These are phyloP conservation scores for Ploceus nigricollis DNA, from an alignment of 2,113 vertebrate genomes.

Conservation along the genomic window DNA sequence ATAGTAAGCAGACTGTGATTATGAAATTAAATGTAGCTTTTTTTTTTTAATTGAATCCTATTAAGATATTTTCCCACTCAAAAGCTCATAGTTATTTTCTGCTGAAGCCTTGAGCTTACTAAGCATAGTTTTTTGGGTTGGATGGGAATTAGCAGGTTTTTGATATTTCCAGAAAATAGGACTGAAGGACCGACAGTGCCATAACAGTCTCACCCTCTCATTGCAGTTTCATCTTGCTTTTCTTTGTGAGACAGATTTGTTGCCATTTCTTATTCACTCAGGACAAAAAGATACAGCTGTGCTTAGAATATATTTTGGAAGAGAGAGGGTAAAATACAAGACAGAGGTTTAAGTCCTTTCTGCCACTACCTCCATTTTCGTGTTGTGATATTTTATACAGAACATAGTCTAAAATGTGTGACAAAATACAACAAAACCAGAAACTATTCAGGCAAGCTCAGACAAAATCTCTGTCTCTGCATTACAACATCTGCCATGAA, in stretches of 20 bases:
- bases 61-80: not conserved
- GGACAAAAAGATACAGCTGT: not conserved
- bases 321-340: not conserved
- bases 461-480: not conserved
- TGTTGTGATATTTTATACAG: not conserved
- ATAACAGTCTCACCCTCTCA: not conserved
- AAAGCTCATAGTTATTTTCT: not conserved
- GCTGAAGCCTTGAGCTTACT: not conserved
- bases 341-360: not conserved
- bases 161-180: not conserved
- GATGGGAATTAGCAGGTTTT: not conserved
- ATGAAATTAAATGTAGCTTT: slow-evolving; percentile 4
- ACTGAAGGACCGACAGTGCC: not conserved
- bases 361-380: not conserved
- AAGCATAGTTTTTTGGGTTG: not conserved
- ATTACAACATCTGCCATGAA: not conserved
- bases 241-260: not conserved
- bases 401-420: not conserved
- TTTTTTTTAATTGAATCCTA: not conserved
- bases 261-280: not conserved
- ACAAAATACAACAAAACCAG: not conserved
- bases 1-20: slow-evolving; percentile 10
- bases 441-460: not conserved
- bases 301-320: not conserved
- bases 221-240: not conserved